These are phyloP conservation scores for Tinea pellionella DNA, from an alignment of 2,888 invertebrate species.

Conservation along the genomic window DNA sequence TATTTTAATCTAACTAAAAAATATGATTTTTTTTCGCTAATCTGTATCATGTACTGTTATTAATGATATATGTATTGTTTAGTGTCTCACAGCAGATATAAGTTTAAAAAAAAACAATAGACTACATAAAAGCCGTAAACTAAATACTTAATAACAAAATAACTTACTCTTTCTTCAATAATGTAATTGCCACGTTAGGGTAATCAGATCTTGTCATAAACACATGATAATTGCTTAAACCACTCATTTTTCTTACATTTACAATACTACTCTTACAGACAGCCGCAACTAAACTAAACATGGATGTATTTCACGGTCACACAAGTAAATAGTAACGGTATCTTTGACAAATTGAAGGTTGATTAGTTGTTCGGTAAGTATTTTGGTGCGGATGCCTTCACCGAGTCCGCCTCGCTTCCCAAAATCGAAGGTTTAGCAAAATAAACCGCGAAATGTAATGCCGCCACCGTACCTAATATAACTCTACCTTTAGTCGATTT, in stretches of 20 bases:
- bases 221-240: conserved; percentile 57
- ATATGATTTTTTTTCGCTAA: no score
- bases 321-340: not conserved
- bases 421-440: conserved; percentile 56
- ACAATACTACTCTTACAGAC: not conserved
- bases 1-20: no score
- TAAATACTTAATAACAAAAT: not conserved
- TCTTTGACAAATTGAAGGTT: not conserved
- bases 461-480: conserved; percentile 47
- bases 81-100: no score
- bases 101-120: no score
- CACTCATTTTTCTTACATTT: conserved; percentile 41
- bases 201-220: conserved; percentile 74
- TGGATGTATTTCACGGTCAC: not conserved
- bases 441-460: conserved; percentile 49
- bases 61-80: no score
- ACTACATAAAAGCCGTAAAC: no score
- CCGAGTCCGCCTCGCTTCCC: conserved; percentile 35
- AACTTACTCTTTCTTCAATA: conserved; percentile 73
- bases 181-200: conserved; percentile 68
- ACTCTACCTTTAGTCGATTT: conserved; percentile 54
- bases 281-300: not conserved
- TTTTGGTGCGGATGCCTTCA: conserved; percentile 36
- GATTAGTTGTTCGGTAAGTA: conserved; percentile 40
- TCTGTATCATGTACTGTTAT: no score